These are phyloP conservation scores for Piscicola geometra DNA, from an alignment of 2,888 invertebrate genomes.

Conservation along the genomic window DNA sequence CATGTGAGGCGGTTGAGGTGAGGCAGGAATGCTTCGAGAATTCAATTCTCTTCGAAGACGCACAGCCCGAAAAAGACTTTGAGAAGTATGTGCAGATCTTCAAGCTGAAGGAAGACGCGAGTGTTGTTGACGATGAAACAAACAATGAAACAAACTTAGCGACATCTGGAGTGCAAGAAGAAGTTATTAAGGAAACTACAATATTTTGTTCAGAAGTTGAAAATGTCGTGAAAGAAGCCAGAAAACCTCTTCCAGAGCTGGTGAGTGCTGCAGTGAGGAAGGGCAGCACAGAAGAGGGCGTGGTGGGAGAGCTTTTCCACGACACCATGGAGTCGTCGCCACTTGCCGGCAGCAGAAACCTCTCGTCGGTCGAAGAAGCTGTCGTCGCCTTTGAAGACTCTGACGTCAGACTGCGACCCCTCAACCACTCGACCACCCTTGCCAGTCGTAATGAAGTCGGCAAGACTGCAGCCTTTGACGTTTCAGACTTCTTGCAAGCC, in stretches of 20 bases:
- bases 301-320: background rate
- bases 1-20: background rate
- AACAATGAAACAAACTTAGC: background rate
- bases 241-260: background rate
- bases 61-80: constrained; percentile 42
- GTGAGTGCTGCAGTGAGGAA: background rate
- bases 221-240: background rate
- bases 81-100: constrained; percentile 41
- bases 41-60: constrained; percentile 39
- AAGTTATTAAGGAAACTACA: background rate
- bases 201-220: too few relatives aligned
- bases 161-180: background rate
- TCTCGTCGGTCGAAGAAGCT: background rate
- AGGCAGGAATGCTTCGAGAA: constrained; percentile 33
- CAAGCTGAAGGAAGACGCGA: constrained; percentile 38
- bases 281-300: constrained; percentile 26
- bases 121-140: background rate
- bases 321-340: background rate
- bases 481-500: too few relatives aligned
- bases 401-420: background rate
- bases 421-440: background rate
- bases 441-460: background rate
- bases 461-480: background rate
- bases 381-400: background rate
- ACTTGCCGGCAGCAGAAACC: background rate